phyloP scores from a whole-genome alignment of 2,113 vertebrate genomes.

The Anthoscopus minutus region DNA sequence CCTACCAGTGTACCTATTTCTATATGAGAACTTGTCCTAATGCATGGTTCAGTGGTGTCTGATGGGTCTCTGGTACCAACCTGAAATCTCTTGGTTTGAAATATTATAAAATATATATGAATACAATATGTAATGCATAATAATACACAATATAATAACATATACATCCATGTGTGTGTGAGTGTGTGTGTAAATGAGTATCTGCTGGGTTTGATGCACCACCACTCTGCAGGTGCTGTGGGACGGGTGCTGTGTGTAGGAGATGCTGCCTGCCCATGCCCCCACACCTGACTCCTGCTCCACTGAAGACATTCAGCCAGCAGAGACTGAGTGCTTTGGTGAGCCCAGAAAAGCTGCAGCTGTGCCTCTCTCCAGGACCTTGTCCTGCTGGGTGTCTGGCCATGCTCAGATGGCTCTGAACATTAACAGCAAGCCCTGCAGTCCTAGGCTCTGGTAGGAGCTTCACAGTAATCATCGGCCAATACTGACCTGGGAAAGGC shows the following conservation, averaged over 20 bases:
- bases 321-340: background rate
- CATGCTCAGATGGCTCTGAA: background rate
- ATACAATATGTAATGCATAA: too few species aligned
- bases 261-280: background rate
- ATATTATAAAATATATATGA: background rate
- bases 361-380: background rate
- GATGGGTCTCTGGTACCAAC: background rate
- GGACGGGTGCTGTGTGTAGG: background rate
- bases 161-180: background rate
- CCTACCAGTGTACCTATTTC: background rate
- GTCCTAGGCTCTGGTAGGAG: background rate
- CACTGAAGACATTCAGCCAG: background rate
- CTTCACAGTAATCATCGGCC: background rate
- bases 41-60: background rate
- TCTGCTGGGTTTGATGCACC: background rate
- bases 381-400: background rate
- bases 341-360: background rate
- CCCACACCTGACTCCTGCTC: fast-evolving
- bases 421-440: background rate
- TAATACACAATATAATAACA: background rate
- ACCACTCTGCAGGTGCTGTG: background rate
- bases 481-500: background rate
- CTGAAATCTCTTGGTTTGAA: background rate
- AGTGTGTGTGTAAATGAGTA: background rate
- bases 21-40: background rate